Evolutionary conservation across 2,113 vertebrate species (phyloP).

Genomic region (human): DNA sequence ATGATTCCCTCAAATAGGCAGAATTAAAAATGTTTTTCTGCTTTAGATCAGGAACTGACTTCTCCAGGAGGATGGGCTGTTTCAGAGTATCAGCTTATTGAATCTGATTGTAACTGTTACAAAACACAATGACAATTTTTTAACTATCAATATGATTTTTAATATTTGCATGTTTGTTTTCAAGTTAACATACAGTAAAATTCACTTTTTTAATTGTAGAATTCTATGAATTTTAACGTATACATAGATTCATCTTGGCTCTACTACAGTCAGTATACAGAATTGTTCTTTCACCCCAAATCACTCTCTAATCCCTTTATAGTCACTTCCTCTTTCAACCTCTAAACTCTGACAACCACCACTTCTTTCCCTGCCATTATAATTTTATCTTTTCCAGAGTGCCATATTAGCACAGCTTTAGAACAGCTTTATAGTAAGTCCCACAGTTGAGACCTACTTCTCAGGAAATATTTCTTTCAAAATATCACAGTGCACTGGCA

Average conservation of each 20-base stretch:
- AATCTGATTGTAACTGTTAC: not conserved
- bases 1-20: not conserved
- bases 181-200: not conserved
- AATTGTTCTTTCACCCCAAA: not conserved
- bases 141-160: not conserved
- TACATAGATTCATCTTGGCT: not conserved
- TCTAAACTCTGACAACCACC: not conserved
- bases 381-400: not conserved
- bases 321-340: not conserved
- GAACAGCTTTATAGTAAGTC: not conserved
- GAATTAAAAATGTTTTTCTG: not conserved
- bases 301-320: not conserved
- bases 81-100: not conserved
- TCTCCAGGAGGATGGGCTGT: not conserved
- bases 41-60: not conserved
- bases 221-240: not conserved
- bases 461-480: no score
- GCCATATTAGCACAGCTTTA: no score
- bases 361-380: not conserved
- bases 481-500: no score
- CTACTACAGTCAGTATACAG: not conserved
- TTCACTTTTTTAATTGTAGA: not conserved
- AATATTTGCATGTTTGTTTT: not conserved
- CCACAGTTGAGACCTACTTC: no score
- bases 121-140: not conserved